Base-by-base conservation (phyloP, 2,797 vertebrate genomes). In the Gymnoscopelus braueri region DNA sequence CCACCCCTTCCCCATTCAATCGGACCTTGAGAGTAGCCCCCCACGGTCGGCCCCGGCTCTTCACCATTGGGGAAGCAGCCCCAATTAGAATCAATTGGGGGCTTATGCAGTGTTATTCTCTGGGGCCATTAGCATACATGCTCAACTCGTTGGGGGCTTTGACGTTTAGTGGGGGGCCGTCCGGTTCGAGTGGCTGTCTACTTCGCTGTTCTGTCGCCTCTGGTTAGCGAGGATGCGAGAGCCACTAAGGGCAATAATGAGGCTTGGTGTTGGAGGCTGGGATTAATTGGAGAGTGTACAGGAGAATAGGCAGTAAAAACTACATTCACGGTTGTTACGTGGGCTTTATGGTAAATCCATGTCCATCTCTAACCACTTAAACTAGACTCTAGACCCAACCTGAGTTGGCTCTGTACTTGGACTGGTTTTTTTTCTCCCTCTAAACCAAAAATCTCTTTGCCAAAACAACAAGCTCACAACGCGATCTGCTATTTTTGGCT, bases 11-110 rank as follows among this genome's bases (percentile, higher is more conserved):
- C 83, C 85, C 80, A 81, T 89, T 87, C 79, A 89, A 65, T 26
- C 3, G 3, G 70, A 67, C 85, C 84, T 77, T 79, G 77, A 86
- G 86, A 85, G 83, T 63, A 74, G 74, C 74, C 85, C 79, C 77
- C 70, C 54, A 72, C 5, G 39, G 39, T 7, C 39, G 39, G 35
- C 5, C 80, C 82, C 69, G 65, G 82, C 78, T 83, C 84, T 65
- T 82, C 10, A 50, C 85, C 76, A 84, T 77, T 85, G 85, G 39
- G 39, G 86, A 89, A 72, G 82, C 70, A 81, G 81, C 87, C 86
- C 39, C 88, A 89, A 89, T 90, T 90, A 91, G 88, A 87, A 83
- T 91, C 86, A 89, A 87, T 89, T 80, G 90, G 84, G 67, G 11
- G 82, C 39, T 44, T 44, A 44, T 44, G 39, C 39, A 44, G 39